These are phyloP conservation scores for Zalophus californianus DNA, from an alignment of 2,797 vertebrate genomes.

Conservation along the genomic window DNA sequence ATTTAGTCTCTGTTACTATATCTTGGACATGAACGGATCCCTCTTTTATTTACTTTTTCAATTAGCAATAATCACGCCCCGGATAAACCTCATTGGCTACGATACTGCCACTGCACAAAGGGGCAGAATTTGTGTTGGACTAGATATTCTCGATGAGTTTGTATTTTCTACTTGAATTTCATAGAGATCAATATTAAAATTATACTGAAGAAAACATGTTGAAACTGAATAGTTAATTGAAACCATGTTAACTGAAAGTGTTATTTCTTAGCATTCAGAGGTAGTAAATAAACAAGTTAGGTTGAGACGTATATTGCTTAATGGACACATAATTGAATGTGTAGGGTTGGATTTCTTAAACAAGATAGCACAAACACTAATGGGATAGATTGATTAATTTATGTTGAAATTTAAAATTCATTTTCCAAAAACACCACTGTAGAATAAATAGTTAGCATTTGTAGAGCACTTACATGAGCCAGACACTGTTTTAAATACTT, in stretches of 20 bases:
- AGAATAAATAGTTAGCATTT: slow-evolving; percentile 46
- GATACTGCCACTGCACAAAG: neutral
- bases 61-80: too few relatives aligned
- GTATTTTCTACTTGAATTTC: slow-evolving; percentile 7
- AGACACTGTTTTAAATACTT: slow-evolving; percentile 43
- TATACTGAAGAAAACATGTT: neutral
- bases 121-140: neutral
- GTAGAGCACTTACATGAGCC: neutral
- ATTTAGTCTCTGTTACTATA: neutral
- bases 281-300: slow-evolving; percentile 20
- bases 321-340: neutral
- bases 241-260: slow-evolving; percentile 23
- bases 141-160: slow-evolving; percentile 21
- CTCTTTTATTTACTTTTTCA: slow-evolving; percentile 21
- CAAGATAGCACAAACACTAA: slow-evolving; percentile 15
- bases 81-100: too few relatives aligned
- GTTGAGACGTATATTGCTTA: neutral
- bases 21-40: neutral
- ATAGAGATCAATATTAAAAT: slow-evolving; percentile 19
- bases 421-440: slow-evolving; percentile 26
- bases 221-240: slow-evolving; percentile 46
- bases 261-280: slow-evolving; percentile 32
- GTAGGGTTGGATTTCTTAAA: slow-evolving; percentile 44
- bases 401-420: slow-evolving; percentile 29
- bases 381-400: slow-evolving; percentile 21